Evolutionary conservation across 2,797 vertebrate species (phyloP).

Genomic region (Danio choprae): DNA sequence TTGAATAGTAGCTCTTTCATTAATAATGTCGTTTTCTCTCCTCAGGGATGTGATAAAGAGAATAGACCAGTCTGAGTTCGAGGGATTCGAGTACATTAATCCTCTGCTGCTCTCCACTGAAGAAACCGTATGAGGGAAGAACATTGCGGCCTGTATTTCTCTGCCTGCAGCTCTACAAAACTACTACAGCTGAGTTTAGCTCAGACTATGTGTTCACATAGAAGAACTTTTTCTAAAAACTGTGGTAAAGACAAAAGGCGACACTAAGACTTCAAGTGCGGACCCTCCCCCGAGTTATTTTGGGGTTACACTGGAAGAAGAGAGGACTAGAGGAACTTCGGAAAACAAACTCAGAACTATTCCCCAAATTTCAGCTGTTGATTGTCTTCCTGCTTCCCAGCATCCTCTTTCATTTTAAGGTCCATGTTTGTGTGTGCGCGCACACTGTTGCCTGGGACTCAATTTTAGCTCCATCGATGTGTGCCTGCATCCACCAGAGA

Average conservation of each 20-base stretch:
- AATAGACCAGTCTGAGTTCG: slow-evolving; percentile 98
- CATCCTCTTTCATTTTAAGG: slow-evolving; percentile 62
- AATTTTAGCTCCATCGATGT: slow-evolving; percentile 76
- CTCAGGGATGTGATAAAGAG: slow-evolving; percentile 94
- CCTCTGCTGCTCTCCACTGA: slow-evolving; percentile 93
- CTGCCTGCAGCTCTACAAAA: slow-evolving; percentile 39
- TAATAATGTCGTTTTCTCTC: slow-evolving; percentile 51
- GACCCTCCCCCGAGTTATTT: slow-evolving; percentile 20
- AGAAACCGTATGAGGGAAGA: slow-evolving; percentile 90
- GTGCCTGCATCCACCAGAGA: slow-evolving; percentile 80
- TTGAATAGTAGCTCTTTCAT: not conserved
- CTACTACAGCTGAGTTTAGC: slow-evolving; percentile 41
- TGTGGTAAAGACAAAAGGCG: slow-evolving; percentile 21
- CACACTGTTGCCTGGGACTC: slow-evolving; percentile 72
- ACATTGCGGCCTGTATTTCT: slow-evolving; percentile 28
- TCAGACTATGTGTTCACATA: slow-evolving; percentile 46
- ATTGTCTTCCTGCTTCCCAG: slow-evolving; percentile 72
- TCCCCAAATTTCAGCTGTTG: slow-evolving; percentile 52
- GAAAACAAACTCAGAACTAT: slow-evolving; percentile 35
- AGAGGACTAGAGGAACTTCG: slow-evolving; percentile 24
- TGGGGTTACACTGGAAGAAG: slow-evolving; percentile 26
- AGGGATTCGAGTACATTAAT: slow-evolving; percentile 99
- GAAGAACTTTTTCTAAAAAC: slow-evolving; percentile 29
- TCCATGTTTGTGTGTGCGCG: slow-evolving; percentile 51
- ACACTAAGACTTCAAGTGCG: slow-evolving; percentile 23